Percentiles rank a stretch among this genome's conserved stretches.
These are phyloP conservation scores for Reticulitermes lucifugus DNA, from an alignment of 2,888 invertebrate genomes.

Conservation along the genomic window DNA sequence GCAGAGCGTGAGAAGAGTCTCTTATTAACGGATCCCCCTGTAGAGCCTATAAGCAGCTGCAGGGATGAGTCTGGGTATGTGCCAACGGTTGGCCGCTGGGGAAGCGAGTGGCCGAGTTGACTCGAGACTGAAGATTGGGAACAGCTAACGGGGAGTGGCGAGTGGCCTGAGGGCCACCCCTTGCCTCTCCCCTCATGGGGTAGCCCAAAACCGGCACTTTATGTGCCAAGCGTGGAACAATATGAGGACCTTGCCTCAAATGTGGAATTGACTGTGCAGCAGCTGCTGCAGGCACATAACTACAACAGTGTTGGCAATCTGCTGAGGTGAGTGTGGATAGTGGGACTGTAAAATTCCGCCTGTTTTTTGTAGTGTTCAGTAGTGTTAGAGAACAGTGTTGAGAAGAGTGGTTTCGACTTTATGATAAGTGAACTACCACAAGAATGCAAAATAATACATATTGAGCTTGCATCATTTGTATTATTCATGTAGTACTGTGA, in stretches of 20 bases:
- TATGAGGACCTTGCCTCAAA: slow-evolving; percentile 85
- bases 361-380: too few relatives aligned
- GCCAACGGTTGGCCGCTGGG: slow-evolving; percentile 91
- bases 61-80: slow-evolving; percentile 71
- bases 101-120: slow-evolving; percentile 98
- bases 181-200: slow-evolving; percentile 84
- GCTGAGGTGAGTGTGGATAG: slow-evolving; percentile 63
- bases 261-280: slow-evolving; percentile 84
- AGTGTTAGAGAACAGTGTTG: too few relatives aligned
- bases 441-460: too few relatives aligned
- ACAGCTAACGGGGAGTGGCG: slow-evolving; percentile 59
- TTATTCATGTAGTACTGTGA: too few relatives aligned
- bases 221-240: slow-evolving; percentile 66
- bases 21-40: slow-evolving; percentile 60
- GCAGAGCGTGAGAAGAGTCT: slow-evolving; percentile 62
- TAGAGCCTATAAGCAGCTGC: slow-evolving; percentile 67
- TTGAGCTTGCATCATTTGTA: too few relatives aligned
- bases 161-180: slow-evolving; percentile 77
- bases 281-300: slow-evolving; percentile 84
- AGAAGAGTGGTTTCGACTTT: too few relatives aligned
- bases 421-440: too few relatives aligned
- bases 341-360: too few relatives aligned
- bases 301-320: slow-evolving; percentile 93
- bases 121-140: slow-evolving; percentile 74
- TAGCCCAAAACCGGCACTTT: slow-evolving; percentile 53